Percentiles rank a stretch among this genome's conserved stretches.
phyloP scores from a whole-genome alignment of 2,113 vertebrate genomes.

The Tyto alba region DNA sequence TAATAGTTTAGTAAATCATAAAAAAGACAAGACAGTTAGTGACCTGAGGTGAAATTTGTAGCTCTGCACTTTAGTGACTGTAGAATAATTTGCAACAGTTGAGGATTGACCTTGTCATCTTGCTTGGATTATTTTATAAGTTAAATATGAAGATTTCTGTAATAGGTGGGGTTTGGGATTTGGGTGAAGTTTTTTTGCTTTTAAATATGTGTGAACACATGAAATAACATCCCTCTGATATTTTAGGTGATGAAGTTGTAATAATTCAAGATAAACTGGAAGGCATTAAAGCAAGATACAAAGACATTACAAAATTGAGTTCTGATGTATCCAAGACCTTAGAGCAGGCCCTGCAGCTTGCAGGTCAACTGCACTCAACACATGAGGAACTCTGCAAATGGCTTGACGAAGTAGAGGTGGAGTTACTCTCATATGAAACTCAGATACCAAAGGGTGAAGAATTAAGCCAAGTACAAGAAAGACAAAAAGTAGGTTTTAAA shows the following conservation, averaged over 20 bases:
- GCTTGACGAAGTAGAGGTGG: conserved; percentile 83
- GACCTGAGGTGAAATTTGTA: neutral
- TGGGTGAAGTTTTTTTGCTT: neutral
- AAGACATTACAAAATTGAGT: conserved; percentile 87
- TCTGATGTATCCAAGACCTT: conserved; percentile 81
- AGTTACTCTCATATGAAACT: conserved; percentile 76
- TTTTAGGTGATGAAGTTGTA: conserved; percentile 93
- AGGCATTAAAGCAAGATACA: conserved; percentile 90
- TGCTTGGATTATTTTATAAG: neutral
- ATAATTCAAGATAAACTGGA: conserved; percentile 96
- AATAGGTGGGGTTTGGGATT: neutral
- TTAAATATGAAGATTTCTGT: neutral
- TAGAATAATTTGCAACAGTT: neutral
- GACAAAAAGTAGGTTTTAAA: conserved; percentile 81
- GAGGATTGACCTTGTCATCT: neutral
- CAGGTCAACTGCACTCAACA: conserved; percentile 76
- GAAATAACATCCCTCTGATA: conserved; percentile 44
- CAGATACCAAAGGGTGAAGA: conserved; percentile 78
- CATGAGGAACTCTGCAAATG: conserved; percentile 82
- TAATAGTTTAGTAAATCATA: neutral
- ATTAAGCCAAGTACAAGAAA: conserved; percentile 77
- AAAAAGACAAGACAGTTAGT: neutral
- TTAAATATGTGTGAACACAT: neutral
- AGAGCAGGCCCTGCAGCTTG: conserved; percentile 83
- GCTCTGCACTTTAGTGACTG: neutral